These are phyloP conservation scores for Asteroscopus sphinx DNA, from an alignment of 2,888 invertebrate species.

Conservation along the genomic window DNA sequence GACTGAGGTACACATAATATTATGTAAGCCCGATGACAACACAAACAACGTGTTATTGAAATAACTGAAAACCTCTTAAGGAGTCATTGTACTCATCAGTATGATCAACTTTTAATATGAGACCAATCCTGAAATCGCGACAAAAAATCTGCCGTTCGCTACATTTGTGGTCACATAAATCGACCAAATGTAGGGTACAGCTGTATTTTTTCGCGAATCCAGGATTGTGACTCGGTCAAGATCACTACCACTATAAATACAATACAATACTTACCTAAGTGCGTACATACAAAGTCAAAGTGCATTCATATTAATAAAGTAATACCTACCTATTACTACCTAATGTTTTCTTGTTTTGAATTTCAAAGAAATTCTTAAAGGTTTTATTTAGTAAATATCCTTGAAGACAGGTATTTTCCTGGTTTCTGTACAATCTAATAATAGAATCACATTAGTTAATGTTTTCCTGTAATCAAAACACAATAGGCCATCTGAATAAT, in stretches of 20 bases:
- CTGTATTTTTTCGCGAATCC: no score
- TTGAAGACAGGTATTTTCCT: conserved; percentile 22
- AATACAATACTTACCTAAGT: conserved; percentile 1
- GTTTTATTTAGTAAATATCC: conserved; percentile 9
- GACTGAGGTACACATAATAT: no score
- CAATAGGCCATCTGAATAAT: conserved; percentile 46
- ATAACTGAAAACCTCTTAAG: no score
- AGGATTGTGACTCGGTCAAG: conserved; percentile 45
- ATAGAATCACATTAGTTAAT: conserved; percentile 28
- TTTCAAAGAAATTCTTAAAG: conserved; percentile 14
- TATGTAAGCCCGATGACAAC: no score
- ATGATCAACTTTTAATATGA: no score
- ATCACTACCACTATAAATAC: conserved; percentile 25
- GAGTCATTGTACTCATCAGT: no score
- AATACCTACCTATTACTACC: not conserved
- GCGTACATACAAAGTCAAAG: conserved; percentile 13
- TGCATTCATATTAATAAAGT: conserved; percentile 16
- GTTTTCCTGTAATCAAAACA: conserved; percentile 46
- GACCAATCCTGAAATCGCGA: no score
- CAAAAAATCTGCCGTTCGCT: no score
- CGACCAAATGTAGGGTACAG: no score
- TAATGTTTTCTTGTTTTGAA: not conserved
- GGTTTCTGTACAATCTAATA: conserved; percentile 20
- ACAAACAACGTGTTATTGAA: no score
- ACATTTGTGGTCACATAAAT: no score